phyloP scores from a whole-genome alignment of 2,888 invertebrate species.

The Cephus pulcher region DNA sequence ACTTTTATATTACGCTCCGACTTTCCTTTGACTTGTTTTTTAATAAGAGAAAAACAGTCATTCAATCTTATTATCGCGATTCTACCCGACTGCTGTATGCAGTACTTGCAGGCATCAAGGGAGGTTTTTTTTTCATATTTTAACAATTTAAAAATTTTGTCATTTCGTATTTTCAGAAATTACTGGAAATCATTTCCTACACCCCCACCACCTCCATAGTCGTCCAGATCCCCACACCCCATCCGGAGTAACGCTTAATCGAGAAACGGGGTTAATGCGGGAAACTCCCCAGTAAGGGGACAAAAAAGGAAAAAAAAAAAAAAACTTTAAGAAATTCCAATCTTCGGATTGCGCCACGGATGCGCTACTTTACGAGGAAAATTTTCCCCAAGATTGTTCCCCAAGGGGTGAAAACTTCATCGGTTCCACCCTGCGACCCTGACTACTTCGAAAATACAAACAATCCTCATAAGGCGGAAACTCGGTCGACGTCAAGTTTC shows the following conservation, averaged over 20 bases:
- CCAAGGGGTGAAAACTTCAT: not conserved
- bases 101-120: not conserved
- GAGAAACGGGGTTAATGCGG: not conserved
- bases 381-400: not conserved
- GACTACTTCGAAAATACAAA: slow-evolving; percentile 2
- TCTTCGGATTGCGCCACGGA: not conserved
- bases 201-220: not conserved
- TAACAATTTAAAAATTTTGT: not conserved
- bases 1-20: slow-evolving; percentile 3
- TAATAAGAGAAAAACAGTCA: not conserved
- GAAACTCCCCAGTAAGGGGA: not conserved
- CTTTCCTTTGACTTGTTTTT: not conserved
- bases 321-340: not conserved
- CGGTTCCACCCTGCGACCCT: not conserved
- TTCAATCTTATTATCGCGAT: not conserved
- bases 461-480: slow-evolving; percentile 12
- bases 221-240: too few relatives aligned
- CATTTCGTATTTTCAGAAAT: not conserved
- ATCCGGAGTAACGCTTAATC: not conserved
- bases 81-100: not conserved
- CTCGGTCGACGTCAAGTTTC: not conserved
- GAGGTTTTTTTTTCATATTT: not conserved
- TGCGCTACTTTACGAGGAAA: not conserved
- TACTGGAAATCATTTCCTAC: not conserved
- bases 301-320: not conserved